Evolutionary conservation across 2,888 invertebrate genomes (phyloP).

Genomic region (Hirudinaria manillensis): DNA sequence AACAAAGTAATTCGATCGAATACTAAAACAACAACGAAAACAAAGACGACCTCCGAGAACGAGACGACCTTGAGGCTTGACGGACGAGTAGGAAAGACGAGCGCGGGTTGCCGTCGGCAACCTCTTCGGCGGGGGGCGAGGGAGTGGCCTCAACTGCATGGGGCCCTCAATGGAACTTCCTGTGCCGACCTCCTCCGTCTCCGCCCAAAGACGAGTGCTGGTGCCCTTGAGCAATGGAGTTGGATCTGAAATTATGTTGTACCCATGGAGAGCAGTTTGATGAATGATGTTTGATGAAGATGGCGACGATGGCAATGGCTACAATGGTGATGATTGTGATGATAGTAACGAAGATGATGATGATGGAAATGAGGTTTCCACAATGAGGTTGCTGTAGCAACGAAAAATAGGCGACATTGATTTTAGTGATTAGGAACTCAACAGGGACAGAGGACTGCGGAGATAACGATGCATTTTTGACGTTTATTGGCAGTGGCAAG

Average conservation of each 20-base stretch:
- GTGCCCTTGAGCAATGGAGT: constrained; percentile 10
- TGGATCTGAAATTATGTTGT: background rate
- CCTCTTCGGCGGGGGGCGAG: too few species aligned
- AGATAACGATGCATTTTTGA: too few species aligned
- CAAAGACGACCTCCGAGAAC: too few species aligned
- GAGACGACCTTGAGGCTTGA: too few species aligned
- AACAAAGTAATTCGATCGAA: too few species aligned
- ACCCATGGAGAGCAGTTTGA: background rate
- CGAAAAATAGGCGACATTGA: background rate
- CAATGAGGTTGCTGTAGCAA: background rate
- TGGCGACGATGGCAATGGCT: too few species aligned
- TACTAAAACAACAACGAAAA: too few species aligned
- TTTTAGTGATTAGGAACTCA: background rate
- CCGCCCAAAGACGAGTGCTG: background rate
- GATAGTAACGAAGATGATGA: background rate
- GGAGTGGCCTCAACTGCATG: background rate
- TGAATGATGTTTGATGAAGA: background rate
- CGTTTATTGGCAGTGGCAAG: too few species aligned
- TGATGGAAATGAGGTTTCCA: background rate
- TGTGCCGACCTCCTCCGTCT: background rate
- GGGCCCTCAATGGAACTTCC: background rate
- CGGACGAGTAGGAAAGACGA: too few species aligned
- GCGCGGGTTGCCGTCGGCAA: too few species aligned
- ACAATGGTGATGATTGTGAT: too few species aligned
- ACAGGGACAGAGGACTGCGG: background rate